phyloP scores from a whole-genome alignment of 2,113 vertebrate species.

The Gambusia holbrooki region DNA sequence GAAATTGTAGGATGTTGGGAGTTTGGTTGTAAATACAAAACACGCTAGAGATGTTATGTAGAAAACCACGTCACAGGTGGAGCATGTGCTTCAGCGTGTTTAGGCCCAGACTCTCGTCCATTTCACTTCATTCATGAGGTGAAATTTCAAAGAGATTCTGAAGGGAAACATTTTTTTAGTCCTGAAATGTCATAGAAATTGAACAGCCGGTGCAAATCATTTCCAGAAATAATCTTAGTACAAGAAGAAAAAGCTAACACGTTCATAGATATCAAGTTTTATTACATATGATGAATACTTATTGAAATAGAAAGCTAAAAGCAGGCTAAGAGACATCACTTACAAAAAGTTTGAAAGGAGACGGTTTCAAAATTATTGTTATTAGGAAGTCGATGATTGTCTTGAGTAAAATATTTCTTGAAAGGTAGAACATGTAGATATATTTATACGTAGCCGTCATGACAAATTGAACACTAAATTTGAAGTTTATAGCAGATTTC shows the following conservation, averaged over 20 bases:
- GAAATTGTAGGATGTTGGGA: not conserved
- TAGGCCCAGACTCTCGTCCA: too few species aligned
- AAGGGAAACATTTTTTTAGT: not conserved
- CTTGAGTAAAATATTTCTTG: not conserved
- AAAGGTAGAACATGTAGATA: not conserved
- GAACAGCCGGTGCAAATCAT: not conserved
- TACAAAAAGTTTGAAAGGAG: not conserved
- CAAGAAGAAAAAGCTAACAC: not conserved
- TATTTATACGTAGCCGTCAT: not conserved
- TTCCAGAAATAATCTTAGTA: not conserved
- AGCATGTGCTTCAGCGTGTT: not conserved
- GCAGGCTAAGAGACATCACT: not conserved
- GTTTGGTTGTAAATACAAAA: not conserved
- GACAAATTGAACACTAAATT: not conserved
- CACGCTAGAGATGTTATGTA: not conserved
- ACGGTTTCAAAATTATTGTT: not conserved
- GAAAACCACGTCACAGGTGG: not conserved
- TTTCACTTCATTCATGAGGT: too few species aligned
- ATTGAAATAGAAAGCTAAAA: not conserved
- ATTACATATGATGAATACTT: not conserved
- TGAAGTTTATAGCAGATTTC: not conserved
- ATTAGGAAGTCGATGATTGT: not conserved
- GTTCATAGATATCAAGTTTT: not conserved
- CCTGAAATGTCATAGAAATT: not conserved
- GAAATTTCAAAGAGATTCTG: not conserved